Percentiles rank a stretch among this genome's conserved stretches.
These are phyloP conservation scores for Tanypteryx hageni DNA, from an alignment of 2,888 invertebrate genomes.

Conservation along the genomic window DNA sequence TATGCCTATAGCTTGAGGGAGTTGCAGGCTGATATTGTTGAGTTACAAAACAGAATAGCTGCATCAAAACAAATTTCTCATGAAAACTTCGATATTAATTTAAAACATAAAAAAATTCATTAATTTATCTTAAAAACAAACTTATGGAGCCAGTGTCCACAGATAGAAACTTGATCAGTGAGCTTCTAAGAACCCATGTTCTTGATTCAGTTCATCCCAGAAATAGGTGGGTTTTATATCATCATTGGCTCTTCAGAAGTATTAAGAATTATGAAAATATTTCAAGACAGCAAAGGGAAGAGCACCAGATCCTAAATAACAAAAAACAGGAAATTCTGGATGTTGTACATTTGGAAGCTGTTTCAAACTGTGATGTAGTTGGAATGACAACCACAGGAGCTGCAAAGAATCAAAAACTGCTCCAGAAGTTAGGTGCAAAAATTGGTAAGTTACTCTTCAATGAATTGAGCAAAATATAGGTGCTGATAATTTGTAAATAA, in stretches of 20 bases:
- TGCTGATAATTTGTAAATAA: no score
- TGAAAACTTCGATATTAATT: not conserved
- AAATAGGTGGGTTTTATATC: slow-evolving; percentile 34
- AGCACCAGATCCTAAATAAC: not conserved
- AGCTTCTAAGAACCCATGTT: not conserved
- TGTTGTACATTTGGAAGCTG: not conserved
- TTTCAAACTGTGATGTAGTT: slow-evolving; percentile 66
- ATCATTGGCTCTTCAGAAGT: slow-evolving; percentile 11
- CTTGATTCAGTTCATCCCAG: not conserved
- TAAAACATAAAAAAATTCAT: not conserved
- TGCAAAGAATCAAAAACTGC: slow-evolving; percentile 72
- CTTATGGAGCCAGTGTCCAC: not conserved
- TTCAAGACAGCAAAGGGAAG: not conserved
- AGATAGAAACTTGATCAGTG: not conserved
- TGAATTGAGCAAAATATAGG: not conserved
- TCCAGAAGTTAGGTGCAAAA: slow-evolving; percentile 71
- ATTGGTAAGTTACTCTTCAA: slow-evolving; percentile 69
- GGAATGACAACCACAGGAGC: slow-evolving; percentile 75
- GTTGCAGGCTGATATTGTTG: not conserved
- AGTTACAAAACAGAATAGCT: not conserved
- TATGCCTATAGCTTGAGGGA: not conserved
- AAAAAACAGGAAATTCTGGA: not conserved
- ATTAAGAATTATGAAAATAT: not conserved
- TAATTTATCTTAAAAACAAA: not conserved
- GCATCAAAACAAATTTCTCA: not conserved